Base-by-base conservation (phyloP, 2,113 vertebrate genomes). In the Bufo gargarizans region DNA sequence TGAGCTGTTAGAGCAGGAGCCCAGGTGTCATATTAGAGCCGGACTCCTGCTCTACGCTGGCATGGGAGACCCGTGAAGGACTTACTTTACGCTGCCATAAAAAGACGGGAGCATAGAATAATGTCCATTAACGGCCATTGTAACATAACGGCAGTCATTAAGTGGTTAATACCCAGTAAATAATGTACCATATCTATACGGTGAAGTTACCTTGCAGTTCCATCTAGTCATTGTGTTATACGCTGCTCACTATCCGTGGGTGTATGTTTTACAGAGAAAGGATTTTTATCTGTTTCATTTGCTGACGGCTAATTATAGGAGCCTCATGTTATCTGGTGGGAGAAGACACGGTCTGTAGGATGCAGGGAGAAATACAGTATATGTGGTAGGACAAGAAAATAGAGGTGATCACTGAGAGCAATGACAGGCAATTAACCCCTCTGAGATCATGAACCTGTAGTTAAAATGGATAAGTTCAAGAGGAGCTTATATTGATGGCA, bases 221-320 rank as follows among this genome's bases (percentile, higher is more conserved):
- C 47, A n/a, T 22, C 10, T 11, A 20, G 59, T 49, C 12, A 22
- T 50, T 53, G n/a, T 47, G 19, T 67, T 67, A 67, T 9, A 84
- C 3, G 49, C 65, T 14, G 47, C 63, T 20, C 47, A 19, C 8
- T 78, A 50, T 63, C 56, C 53, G 84, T 86, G 84, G 84, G 84
- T 19, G 84, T 63, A 63, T 17, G 19, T 50, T 77, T 53, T 77
- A n/a, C 55, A 50, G 11, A 86, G 33, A 59, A 45, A 8, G 69
- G 71, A 59, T 76, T 85, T 67, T 82, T 82, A 82, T 82, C 80
- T 83, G 47, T 50, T 67, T 83, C 19, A 56, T 56, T 63, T 77
- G 33, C 72, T 86, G 84, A 10, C 58, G 20, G 55, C 74, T 86
- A 86, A 86, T 86, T 86, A 86, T 77, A 86, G 84, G 74, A 77